Conservation (phyloP, 2,113 vertebrate species). For the Camelus dromedarius region DNA sequence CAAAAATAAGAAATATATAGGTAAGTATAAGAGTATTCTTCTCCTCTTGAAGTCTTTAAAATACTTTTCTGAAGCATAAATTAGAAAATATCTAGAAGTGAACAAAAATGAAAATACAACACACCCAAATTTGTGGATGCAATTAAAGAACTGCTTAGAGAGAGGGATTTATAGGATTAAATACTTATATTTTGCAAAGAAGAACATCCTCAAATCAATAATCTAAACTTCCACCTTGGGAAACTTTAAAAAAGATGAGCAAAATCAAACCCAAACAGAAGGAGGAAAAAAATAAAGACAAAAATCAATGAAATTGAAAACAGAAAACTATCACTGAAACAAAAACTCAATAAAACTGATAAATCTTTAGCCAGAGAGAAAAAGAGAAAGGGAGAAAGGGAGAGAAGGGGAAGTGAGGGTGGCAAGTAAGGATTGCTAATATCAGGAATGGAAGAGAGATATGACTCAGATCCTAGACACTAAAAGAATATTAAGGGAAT, state of each 20-base stretch:
- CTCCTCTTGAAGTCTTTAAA: not conserved
- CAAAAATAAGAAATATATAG: not conserved
- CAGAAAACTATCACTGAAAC: not conserved
- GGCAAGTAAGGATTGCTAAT: not conserved
- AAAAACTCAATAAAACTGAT: not conserved
- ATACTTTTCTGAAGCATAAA: slow-evolving; percentile 3
- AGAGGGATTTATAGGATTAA: not conserved
- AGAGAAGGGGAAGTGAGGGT: no score
- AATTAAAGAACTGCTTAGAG: not conserved
- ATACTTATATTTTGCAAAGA: not conserved
- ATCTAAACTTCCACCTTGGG: not conserved
- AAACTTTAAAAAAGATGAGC: not conserved
- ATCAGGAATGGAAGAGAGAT: not conserved
- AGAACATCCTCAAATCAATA: slow-evolving; percentile 7
- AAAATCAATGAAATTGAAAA: not conserved
- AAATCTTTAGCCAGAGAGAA: not conserved
- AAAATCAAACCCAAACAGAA: not conserved
- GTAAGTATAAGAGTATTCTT: not conserved
- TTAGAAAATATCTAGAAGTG: not conserved
- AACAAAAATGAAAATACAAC: not conserved
- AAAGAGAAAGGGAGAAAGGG: not conserved
- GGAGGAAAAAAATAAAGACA: not conserved
- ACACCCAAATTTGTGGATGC: not conserved
- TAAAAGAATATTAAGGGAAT: not conserved
- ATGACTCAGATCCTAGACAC: not conserved